Conservation (phyloP, 1,140 invertebrate species). For the Dendroctonus ponderosae region DNA sequence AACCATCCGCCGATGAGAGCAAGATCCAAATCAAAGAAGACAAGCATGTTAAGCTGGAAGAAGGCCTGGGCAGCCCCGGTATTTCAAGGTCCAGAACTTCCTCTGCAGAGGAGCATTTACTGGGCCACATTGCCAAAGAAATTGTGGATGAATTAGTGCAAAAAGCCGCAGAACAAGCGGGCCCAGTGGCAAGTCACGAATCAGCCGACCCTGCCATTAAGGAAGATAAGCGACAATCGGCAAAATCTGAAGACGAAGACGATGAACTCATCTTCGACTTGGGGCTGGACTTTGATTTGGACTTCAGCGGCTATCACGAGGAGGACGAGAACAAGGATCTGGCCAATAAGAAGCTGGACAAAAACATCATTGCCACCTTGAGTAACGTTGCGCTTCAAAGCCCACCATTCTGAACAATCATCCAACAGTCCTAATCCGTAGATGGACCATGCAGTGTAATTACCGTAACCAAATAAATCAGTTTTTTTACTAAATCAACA, state of each 20-base stretch:
- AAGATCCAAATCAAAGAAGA: not conserved
- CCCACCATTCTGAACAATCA: too few species aligned
- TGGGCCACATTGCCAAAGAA: conserved; percentile 4
- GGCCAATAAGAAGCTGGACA: not conserved
- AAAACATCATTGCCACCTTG: not conserved
- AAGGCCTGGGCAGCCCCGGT: not conserved
- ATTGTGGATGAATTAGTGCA: conserved; percentile 6
- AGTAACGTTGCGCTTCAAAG: too few species aligned
- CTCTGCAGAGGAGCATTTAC: not conserved
- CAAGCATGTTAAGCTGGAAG: conserved; percentile 10
- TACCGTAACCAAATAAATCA: too few species aligned
- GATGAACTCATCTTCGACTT: conserved; percentile 16
- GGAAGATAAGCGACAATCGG: not conserved
- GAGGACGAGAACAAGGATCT: conserved; percentile 40
- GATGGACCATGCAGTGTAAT: too few species aligned
- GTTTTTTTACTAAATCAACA: too few species aligned
- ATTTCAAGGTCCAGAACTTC: not conserved
- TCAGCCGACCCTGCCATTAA: not conserved
- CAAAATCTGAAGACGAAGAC: conserved; percentile 7
- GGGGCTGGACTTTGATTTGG: conserved; percentile 16
- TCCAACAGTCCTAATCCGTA: too few species aligned
- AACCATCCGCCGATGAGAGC: not conserved
- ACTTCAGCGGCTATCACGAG: conserved; percentile 13
- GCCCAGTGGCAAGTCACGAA: not conserved
- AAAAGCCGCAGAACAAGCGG: not conserved